These are phyloP conservation scores for Channa striata DNA, from an alignment of 2,797 vertebrate species.

Conservation along the genomic window DNA sequence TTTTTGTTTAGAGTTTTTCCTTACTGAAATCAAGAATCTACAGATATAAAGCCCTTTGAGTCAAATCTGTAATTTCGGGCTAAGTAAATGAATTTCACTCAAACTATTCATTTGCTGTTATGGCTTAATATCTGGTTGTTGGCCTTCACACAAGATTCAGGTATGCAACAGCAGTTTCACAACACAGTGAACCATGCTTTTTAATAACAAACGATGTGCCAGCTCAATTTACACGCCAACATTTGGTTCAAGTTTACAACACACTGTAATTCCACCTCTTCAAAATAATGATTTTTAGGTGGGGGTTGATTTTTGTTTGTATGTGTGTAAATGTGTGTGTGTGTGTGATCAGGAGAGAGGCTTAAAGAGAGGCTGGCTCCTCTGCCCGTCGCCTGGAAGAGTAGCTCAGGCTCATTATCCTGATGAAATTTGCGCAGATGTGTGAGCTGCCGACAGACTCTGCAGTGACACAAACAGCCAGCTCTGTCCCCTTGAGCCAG, in stretches of 20 bases:
- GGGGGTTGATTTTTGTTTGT: constrained; percentile 28
- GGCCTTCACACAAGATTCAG: not conserved
- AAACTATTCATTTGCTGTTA: not conserved
- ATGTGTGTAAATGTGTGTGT: constrained; percentile 23
- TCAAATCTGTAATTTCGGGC: not conserved
- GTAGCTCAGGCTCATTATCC: constrained; percentile 83
- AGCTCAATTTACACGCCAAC: constrained; percentile 52
- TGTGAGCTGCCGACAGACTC: constrained; percentile 82
- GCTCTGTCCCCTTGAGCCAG: constrained; percentile 82
- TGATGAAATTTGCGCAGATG: constrained; percentile 86
- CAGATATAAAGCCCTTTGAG: not conserved
- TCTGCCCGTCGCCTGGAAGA: constrained; percentile 71
- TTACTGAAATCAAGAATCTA: not conserved
- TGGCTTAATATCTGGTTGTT: constrained; percentile 10
- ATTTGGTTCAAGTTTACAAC: constrained; percentile 64
- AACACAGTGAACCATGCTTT: constrained; percentile 36
- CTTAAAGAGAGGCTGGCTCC: constrained; percentile 57
- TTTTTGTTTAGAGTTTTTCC: not conserved
- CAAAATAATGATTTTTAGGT: constrained; percentile 64
- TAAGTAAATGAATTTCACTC: constrained; percentile 9
- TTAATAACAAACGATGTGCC: constrained; percentile 58
- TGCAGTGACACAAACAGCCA: constrained; percentile 83
- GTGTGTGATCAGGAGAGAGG: constrained; percentile 29
- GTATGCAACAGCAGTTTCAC: constrained; percentile 7
- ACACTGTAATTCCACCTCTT: constrained; percentile 65